phyloP scores from a whole-genome alignment of 2,888 invertebrate species.

The Lymantria dispar region DNA sequence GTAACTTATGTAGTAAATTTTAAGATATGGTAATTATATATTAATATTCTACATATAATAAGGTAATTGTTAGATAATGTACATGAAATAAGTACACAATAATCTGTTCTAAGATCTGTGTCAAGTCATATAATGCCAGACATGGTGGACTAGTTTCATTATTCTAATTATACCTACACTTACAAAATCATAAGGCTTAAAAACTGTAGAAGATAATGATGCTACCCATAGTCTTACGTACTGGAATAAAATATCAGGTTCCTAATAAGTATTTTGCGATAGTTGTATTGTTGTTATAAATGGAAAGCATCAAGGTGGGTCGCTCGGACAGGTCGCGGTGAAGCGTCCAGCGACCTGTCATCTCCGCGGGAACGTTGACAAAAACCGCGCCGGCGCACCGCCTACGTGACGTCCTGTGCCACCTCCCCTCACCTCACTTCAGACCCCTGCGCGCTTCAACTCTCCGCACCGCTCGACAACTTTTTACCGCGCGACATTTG shows the following conservation, averaged over 20 bases:
- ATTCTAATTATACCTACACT: slow-evolving; percentile 22
- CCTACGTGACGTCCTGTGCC: slow-evolving; percentile 79
- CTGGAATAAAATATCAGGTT: slow-evolving; percentile 10
- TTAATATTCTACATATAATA: too few species aligned
- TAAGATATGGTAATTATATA: too few species aligned
- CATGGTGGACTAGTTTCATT: slow-evolving; percentile 13
- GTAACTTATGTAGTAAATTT: too few species aligned
- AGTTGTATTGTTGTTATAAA: slow-evolving; percentile 32
- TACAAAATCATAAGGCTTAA: slow-evolving; percentile 14
- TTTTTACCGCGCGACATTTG: slow-evolving; percentile 83
- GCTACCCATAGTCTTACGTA: slow-evolving; percentile 1
- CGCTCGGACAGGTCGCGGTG: slow-evolving; percentile 59
- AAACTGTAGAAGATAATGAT: slow-evolving; percentile 7
- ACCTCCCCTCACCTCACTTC: slow-evolving; percentile 21
- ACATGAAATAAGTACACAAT: neutral
- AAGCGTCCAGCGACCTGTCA: slow-evolving; percentile 81
- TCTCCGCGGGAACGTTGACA: slow-evolving; percentile 82
- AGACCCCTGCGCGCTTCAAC: slow-evolving; percentile 24
- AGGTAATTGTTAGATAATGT: too few species aligned
- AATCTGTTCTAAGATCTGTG: neutral
- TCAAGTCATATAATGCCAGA: slow-evolving; percentile 11
- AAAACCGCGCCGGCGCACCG: slow-evolving; percentile 80
- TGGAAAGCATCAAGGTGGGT: slow-evolving; percentile 68
- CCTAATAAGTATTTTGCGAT: slow-evolving; percentile 22
- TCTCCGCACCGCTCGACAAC: slow-evolving; percentile 55